phyloP scores from a whole-genome alignment of 2,113 vertebrate genomes.

The Oxyruncus cristatus region DNA sequence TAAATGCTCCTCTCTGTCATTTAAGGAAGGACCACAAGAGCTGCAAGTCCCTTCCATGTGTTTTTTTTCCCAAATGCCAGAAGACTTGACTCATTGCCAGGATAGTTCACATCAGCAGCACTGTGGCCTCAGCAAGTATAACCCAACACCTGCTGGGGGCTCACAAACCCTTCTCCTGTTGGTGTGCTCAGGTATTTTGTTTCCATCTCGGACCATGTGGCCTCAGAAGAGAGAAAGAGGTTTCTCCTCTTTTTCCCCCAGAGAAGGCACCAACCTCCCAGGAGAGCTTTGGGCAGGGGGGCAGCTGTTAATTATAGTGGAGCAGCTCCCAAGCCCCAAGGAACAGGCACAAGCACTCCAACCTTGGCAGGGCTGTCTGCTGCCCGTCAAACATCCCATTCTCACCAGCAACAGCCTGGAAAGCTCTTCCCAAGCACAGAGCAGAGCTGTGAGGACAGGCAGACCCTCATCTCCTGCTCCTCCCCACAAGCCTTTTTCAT shows the following conservation, averaged over 20 bases:
- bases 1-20: not conserved
- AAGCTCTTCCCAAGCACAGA: not conserved
- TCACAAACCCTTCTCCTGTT: not conserved
- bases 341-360: not conserved
- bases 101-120: not conserved
- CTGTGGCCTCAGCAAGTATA: not conserved
- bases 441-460: not conserved
- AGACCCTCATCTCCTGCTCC: not conserved
- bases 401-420: not conserved
- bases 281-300: not conserved
- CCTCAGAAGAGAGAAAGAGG: not conserved
- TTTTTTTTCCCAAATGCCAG: not conserved
- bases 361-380: fast-evolving
- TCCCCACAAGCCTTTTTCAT: too few relatives aligned
- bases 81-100: not conserved
- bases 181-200: not conserved
- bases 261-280: not conserved
- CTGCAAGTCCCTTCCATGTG: not conserved
- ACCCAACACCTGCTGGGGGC: not conserved
- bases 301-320: not conserved
- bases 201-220: not conserved
- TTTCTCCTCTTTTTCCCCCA: not conserved
- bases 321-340: not conserved
- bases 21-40: not conserved
- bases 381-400: not conserved